Conservation (phyloP, 2,113 vertebrate species). For the Heliornis fulica region DNA sequence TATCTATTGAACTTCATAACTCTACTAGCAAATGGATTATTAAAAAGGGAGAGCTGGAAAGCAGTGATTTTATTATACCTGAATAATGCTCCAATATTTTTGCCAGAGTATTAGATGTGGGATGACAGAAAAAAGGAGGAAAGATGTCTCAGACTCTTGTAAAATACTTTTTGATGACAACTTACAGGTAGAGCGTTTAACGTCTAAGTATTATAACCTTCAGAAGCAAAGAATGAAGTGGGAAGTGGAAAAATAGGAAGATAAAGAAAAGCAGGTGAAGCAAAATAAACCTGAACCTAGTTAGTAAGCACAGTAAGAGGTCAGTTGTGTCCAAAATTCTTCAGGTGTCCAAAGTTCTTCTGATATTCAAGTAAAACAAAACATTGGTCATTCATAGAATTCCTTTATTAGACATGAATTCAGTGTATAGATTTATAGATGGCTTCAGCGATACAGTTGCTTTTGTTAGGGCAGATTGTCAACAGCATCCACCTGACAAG, state of each 20-base stretch:
- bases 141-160: background rate
- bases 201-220: background rate
- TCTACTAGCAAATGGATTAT: background rate
- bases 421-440: background rate
- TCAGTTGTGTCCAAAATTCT: background rate
- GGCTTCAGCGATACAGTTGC: background rate
- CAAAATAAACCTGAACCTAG: background rate
- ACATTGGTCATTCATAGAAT: background rate
- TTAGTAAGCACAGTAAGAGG: background rate
- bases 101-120: background rate
- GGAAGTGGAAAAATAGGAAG: background rate
- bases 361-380: background rate
- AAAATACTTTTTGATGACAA: background rate
- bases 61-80: background rate
- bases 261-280: background rate
- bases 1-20: background rate
- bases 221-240: background rate
- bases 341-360: background rate
- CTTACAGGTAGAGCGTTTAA: background rate
- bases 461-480: background rate
- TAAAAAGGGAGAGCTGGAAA: background rate
- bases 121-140: background rate
- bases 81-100: background rate
- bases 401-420: background rate
- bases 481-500: background rate